Conservation (phyloP, 2,888 invertebrate species). For the Azorinus chamasolen region DNA sequence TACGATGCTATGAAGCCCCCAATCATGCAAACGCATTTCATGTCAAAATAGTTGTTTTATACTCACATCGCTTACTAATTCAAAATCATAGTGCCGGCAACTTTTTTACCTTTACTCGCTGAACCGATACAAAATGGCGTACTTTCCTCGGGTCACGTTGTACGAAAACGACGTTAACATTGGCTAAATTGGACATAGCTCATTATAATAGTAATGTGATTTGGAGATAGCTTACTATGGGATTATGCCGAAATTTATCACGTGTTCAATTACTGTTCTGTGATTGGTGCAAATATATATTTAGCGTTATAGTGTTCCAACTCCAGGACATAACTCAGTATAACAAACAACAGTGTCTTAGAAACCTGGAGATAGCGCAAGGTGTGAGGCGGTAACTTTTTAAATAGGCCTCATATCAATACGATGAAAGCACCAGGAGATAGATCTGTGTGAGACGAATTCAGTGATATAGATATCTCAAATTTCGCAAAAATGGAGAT, state of each 20-base stretch:
- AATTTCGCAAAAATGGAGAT: constrained; percentile 15
- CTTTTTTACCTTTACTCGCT: not conserved
- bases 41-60: not conserved
- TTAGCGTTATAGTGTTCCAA: constrained; percentile 2
- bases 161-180: not conserved
- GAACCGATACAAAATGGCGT: not conserved
- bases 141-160: not conserved
- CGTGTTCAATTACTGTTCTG: constrained; percentile 2
- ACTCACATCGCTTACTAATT: not conserved
- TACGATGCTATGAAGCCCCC: too few relatives aligned
- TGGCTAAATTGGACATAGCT: not conserved
- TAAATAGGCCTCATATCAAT: constrained; percentile 1
- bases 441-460: constrained; percentile 17
- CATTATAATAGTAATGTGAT: not conserved
- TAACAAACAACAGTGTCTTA: not conserved
- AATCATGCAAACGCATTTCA: too few relatives aligned
- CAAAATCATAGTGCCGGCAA: not conserved
- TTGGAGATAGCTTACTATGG: constrained; percentile 3
- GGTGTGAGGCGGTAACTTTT: not conserved
- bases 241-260: not conserved
- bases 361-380: constrained; percentile 14
- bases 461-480: constrained; percentile 1
- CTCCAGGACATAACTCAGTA: constrained; percentile 23
- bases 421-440: constrained; percentile 16
- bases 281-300: not conserved